Conservation (phyloP, 2,888 invertebrate genomes). For the Criorhina ranunculi region DNA sequence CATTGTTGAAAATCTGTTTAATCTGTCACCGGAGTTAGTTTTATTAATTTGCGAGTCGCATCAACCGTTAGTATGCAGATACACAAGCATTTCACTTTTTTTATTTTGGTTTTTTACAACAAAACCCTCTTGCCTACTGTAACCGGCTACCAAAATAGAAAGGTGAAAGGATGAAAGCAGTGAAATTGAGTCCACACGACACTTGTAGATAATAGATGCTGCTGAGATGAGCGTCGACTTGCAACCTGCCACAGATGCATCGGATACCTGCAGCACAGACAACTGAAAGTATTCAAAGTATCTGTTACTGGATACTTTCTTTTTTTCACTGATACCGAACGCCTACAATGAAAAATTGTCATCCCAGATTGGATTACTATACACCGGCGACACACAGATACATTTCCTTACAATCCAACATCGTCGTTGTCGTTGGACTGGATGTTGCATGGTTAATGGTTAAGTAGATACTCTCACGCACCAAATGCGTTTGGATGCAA, state of each 20-base stretch:
- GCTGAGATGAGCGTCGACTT: not conserved
- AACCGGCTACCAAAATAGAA: conserved; percentile 46
- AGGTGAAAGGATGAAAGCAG: conserved; percentile 71
- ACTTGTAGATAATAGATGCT: conserved; percentile 25
- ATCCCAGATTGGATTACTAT: conserved; percentile 41
- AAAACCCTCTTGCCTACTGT: conserved; percentile 19
- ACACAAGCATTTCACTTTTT: conserved; percentile 40
- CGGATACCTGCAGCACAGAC: conserved; percentile 4
- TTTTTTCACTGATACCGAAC: conserved; percentile 48
- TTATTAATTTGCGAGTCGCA: conserved; percentile 41
- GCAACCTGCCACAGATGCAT: conserved; percentile 40
- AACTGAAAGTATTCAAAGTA: conserved; percentile 49
- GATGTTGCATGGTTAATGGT: conserved; percentile 1
- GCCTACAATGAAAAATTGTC: conserved; percentile 39
- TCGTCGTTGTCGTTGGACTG: not conserved
- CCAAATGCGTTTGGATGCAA: conserved; percentile 56
- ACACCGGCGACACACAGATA: conserved; percentile 15
- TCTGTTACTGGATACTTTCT: conserved; percentile 59
- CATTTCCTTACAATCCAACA: conserved; percentile 28
- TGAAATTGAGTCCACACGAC: conserved; percentile 68
- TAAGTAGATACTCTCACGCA: conserved; percentile 36
- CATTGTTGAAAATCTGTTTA: conserved; percentile 15
- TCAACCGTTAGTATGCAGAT: conserved; percentile 11
- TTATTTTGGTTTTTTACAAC: too few species aligned
- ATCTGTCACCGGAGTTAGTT: conserved; percentile 47